These are phyloP conservation scores for Antheraea yamamai DNA, from an alignment of 2,888 invertebrate species.

Conservation along the genomic window DNA sequence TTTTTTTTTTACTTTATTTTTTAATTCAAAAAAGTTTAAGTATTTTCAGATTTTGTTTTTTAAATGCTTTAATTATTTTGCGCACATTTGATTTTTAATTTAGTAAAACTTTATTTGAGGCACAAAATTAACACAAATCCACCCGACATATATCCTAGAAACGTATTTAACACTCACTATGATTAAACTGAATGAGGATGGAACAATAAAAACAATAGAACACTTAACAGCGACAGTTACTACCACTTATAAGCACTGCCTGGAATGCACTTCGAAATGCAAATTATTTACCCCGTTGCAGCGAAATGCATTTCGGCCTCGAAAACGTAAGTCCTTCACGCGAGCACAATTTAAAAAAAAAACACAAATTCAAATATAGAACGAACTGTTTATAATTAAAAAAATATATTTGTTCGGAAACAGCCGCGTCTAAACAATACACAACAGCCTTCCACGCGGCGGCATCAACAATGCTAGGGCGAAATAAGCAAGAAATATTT, in stretches of 20 bases:
- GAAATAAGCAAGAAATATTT: slow-evolving; percentile 84
- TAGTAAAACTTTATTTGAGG: neutral
- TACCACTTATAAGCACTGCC: slow-evolving; percentile 75
- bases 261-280: slow-evolving; percentile 69
- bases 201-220: slow-evolving; percentile 52
- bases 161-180: slow-evolving; percentile 23
- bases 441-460: slow-evolving; percentile 78
- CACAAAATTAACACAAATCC: slow-evolving; percentile 10
- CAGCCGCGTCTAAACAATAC: slow-evolving; percentile 76
- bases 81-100: neutral
- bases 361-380: slow-evolving; percentile 26
- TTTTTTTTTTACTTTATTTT: neutral
- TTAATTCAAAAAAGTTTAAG: neutral
- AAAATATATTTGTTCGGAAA: slow-evolving; percentile 59
- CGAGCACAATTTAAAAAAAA: slow-evolving; percentile 26
- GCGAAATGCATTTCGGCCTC: slow-evolving; percentile 56
- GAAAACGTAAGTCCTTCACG: slow-evolving; percentile 24
- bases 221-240: slow-evolving; percentile 72
- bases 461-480: slow-evolving; percentile 82
- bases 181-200: slow-evolving; percentile 34
- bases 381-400: slow-evolving; percentile 49
- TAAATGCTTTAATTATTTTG: neutral
- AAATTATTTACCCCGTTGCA: slow-evolving; percentile 78
- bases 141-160: neutral
- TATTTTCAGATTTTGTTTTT: neutral